These are phyloP conservation scores for Cavia porcellus DNA, from an alignment of 2,113 vertebrate species.

Conservation along the genomic window DNA sequence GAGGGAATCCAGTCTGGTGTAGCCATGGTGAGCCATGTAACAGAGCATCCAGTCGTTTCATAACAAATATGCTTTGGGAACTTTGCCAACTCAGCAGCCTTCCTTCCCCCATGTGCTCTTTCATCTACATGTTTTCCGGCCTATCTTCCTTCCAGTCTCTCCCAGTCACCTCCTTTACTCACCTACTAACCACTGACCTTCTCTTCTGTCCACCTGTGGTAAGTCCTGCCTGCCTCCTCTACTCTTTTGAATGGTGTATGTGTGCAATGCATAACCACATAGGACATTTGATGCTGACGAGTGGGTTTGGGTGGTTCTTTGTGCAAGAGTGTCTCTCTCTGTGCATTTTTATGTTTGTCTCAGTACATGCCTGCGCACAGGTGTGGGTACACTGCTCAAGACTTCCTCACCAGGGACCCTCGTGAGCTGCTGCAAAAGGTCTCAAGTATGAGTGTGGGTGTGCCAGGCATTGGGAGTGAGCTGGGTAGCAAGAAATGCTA, in stretches of 20 bases:
- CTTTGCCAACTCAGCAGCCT: slow-evolving; percentile 18
- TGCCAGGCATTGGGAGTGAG: not conserved
- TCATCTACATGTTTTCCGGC: not conserved
- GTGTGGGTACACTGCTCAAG: not conserved
- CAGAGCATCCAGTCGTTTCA: not conserved
- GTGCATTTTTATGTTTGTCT: slow-evolving; percentile 20
- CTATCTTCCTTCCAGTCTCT: not conserved
- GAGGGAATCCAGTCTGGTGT: not conserved
- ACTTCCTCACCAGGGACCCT: not conserved
- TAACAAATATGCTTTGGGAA: not conserved
- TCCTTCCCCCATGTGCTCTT: not conserved
- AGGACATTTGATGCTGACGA: not conserved
- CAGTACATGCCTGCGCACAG: not conserved
- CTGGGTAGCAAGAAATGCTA: not conserved
- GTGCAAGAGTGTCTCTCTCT: not conserved
- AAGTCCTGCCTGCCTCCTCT: not conserved
- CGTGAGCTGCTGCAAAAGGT: slow-evolving; percentile 8
- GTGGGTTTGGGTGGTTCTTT: not conserved
- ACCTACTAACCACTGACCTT: not conserved
- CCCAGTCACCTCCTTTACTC: not conserved
- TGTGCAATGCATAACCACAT: not conserved
- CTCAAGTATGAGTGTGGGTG: not conserved
- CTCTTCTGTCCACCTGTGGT: not conserved
- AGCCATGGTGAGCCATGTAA: not conserved
- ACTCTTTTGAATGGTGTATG: not conserved